Evolutionary conservation across 1,140 invertebrate genomes (phyloP), one percentile per base, ranked within the genome.

Genomic region (Penaeus vannamei): DNA sequence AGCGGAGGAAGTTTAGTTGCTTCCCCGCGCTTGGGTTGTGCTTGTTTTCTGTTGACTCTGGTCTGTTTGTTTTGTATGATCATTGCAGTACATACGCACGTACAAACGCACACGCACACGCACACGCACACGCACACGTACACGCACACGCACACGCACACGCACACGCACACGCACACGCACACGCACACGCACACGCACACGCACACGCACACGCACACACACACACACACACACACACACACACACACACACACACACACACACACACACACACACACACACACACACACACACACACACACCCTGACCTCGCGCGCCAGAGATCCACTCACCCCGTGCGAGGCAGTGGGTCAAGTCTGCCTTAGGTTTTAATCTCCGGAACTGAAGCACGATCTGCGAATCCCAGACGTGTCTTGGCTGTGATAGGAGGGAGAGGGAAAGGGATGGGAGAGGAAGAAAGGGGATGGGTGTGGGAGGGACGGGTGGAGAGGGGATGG

Each of bases 261-360:
- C 32, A 72, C 22, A 72, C 32, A 72, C 66, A 72, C 66, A 32
- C 19, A 72, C 66, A 22, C 66, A 72, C 66, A 72, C 66, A 72
- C 32, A 72, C 66, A 72, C 66, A 22, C 66, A 72, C 66, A 72
- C 32, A 72, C 32, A 32, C 32, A 72, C 32, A 72, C 66, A 72
- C 66, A n/a, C 66, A 72, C 66, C 8, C 66, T 23, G 17, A 2
- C 66, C 66, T 0, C 32, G 23, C 22, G 23, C 53, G 14, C 53
- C 53, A 14, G 53, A 53, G 53, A 53, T 14, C 53, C 53, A 53
- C 53, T 53, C 53, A 53, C 53, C 17, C 53, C 1, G 53, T 53
- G 53, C 53, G 53, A 53, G 53, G 12, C 53, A 53, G 53, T 53
- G 53, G 53, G 53, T 53, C 53, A 53, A 53, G 53, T 53, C 10